phyloP scores from a whole-genome alignment of 2,113 vertebrate genomes.

The Pontoporia blainvillei region DNA sequence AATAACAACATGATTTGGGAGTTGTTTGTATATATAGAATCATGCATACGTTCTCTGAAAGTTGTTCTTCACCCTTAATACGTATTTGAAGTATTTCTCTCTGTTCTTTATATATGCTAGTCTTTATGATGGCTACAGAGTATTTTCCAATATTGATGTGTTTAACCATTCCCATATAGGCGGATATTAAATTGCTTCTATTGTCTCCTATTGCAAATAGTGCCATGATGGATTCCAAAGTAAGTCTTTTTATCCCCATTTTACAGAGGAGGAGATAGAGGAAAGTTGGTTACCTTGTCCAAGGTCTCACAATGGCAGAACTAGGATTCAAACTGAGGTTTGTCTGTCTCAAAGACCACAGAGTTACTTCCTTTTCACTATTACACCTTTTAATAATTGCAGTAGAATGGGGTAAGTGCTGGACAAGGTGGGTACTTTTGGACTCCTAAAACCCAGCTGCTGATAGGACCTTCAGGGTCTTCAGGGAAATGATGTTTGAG shows the following conservation, averaged over 20 bases:
- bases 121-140: background rate
- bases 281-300: background rate
- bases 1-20: background rate
- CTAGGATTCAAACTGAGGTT: background rate
- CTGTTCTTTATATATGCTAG: background rate
- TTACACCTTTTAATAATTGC: background rate
- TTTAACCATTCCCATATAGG: background rate
- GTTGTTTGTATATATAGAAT: background rate
- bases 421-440: accelerated
- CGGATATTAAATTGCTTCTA: background rate
- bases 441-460: background rate
- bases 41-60: background rate
- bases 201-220: background rate
- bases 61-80: background rate
- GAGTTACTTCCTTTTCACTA: background rate
- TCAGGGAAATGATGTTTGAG: background rate
- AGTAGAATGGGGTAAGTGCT: background rate
- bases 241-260: background rate
- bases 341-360: background rate
- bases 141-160: background rate
- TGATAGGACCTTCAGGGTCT: background rate
- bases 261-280: background rate
- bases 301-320: background rate
- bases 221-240: background rate
- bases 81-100: background rate